phyloP scores from a whole-genome alignment of 1,140 invertebrate species.

The Nasonia giraulti region DNA sequence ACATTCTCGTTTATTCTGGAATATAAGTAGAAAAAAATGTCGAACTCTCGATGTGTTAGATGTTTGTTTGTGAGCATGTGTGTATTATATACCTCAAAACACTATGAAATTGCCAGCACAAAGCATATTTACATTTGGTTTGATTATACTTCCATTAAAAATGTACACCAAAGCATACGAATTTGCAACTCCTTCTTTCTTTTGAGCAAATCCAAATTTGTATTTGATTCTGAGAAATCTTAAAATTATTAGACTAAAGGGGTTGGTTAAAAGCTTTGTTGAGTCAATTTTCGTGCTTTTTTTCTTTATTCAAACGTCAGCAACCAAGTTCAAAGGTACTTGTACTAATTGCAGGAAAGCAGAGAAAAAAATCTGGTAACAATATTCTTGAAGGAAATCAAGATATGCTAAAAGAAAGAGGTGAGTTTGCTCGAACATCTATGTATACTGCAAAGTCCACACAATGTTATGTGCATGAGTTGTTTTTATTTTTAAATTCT shows the following conservation, averaged over 20 bases:
- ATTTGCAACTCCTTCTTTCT: neutral
- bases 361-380: conserved; percentile 68
- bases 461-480: neutral
- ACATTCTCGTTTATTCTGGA: neutral
- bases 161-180: no score
- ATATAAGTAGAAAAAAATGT: no score
- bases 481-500: no score
- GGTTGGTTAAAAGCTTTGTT: neutral
- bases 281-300: neutral
- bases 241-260: neutral
- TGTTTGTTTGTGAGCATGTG: neutral
- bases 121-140: no score
- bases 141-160: no score
- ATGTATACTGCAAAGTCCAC: neutral
- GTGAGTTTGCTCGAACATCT: conserved; percentile 54
- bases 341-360: conserved; percentile 64
- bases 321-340: conserved; percentile 2
- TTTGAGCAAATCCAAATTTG: neutral
- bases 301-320: neutral
- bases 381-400: conserved; percentile 71
- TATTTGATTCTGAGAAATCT: neutral
- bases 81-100: neutral
- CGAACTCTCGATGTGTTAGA: neutral
- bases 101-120: no score
- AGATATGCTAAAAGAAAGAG: conserved; percentile 70